A percentile compares a stretch with the other conserved stretches of the same genome.
These are phyloP conservation scores for Paradisaea rubra DNA, from an alignment of 2,113 vertebrate species.

Conservation along the genomic window DNA sequence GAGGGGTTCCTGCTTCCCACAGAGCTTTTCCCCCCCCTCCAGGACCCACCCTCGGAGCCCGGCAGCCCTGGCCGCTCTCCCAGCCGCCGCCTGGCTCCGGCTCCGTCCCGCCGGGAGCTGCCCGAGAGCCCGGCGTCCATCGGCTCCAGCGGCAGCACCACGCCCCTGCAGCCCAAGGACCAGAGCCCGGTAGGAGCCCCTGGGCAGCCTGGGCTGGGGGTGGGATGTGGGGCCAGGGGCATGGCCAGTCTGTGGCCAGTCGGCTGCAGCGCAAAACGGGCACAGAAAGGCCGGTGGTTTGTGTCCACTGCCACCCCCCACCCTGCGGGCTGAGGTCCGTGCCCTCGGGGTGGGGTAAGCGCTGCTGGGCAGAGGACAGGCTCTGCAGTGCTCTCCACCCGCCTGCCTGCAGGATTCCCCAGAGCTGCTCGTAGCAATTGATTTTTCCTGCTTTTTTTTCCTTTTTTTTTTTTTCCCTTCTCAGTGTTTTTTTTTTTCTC, in stretches of 20 bases:
- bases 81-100: constrained; percentile 58
- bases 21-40: not conserved
- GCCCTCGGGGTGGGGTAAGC: not conserved
- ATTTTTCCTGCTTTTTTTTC: not conserved
- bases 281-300: accelerated
- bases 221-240: accelerated
- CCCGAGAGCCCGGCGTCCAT: constrained; percentile 74
- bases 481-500: not conserved
- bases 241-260: accelerated
- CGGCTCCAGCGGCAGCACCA: constrained; percentile 72
- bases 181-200: constrained; percentile 60
- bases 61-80: constrained; percentile 71
- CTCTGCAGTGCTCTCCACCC: not conserved
- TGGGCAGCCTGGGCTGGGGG: accelerated
- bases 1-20: not conserved
- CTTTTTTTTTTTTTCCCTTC: not conserved
- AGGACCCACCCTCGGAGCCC: constrained; percentile 82
- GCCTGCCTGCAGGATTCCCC: not conserved
- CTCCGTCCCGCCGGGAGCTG: constrained; percentile 64
- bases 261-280: accelerated
- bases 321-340: accelerated
- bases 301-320: accelerated
- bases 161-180: constrained; percentile 76
- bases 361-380: not conserved
- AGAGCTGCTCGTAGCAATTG: not conserved